A percentile compares a stretch with the other conserved stretches of the same genome.
Conservation (phyloP, 2,113 vertebrate genomes). For the Podarcis raffonei region DNA sequence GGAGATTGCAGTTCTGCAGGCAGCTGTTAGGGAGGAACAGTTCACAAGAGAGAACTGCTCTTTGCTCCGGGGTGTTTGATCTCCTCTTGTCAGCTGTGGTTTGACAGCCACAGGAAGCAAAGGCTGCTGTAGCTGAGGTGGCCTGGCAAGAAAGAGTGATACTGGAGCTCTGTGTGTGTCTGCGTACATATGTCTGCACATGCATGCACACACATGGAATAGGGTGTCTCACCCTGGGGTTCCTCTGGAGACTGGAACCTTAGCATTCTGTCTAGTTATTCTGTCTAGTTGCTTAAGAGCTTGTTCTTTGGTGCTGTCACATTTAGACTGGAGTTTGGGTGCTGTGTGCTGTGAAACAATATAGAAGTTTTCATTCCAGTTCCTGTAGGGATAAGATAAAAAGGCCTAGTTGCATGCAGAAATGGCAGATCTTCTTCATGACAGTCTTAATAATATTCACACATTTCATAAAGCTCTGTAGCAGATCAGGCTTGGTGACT, state of each 20-base stretch:
- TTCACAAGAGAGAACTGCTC: neutral
- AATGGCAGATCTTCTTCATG: neutral
- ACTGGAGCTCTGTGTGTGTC: neutral
- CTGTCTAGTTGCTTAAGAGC: neutral
- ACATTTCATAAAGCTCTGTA: neutral
- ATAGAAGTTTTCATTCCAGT: too few species aligned
- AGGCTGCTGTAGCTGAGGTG: neutral
- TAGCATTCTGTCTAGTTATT: too few species aligned
- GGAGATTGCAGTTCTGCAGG: too few species aligned
- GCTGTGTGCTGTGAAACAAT: neutral
- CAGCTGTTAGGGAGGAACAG: neutral
- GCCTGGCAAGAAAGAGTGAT: neutral
- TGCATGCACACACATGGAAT: too few species aligned
- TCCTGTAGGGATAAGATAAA: neutral
- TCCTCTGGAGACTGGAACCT: neutral
- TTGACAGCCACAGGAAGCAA: neutral
- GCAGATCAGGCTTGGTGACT: neutral
- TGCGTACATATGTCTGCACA: neutral
- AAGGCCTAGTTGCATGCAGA: neutral
- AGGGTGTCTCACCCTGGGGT: neutral
- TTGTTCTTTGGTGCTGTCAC: neutral
- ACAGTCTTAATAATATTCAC: neutral
- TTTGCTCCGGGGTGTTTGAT: neutral
- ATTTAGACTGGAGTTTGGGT: neutral
- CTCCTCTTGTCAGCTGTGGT: neutral